A percentile compares a stretch with the other conserved stretches of the same genome.
phyloP scores from a whole-genome alignment of 2,888 invertebrate species.

The Aricia artaxerxes region DNA sequence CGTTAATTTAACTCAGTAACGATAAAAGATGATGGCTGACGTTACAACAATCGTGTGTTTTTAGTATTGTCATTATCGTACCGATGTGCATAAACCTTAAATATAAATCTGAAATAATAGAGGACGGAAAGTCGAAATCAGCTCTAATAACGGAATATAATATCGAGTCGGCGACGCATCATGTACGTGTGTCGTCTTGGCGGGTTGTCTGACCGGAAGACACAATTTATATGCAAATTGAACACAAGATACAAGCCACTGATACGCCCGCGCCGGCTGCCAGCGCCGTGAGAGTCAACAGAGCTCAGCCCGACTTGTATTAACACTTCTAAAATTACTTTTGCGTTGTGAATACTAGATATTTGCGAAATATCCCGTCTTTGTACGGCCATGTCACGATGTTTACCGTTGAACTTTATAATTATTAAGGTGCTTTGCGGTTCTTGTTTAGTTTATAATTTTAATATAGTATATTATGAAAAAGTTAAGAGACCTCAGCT shows the following conservation, averaged over 20 bases:
- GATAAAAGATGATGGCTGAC: slow-evolving; percentile 56
- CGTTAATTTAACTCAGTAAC: slow-evolving; percentile 74
- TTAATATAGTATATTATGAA: background rate
- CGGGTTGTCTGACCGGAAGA: slow-evolving; percentile 73
- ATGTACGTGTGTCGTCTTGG: slow-evolving; percentile 73
- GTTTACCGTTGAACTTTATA: slow-evolving; percentile 10
- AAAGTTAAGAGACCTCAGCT: no score
- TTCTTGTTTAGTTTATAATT: slow-evolving; percentile 21
- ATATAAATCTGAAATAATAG: background rate
- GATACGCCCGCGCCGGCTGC: slow-evolving; percentile 54
- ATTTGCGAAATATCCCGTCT: slow-evolving; percentile 46
- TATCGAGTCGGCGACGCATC: slow-evolving; percentile 51
- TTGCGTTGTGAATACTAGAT: slow-evolving; percentile 53
- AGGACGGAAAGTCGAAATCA: background rate
- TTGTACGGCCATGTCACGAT: slow-evolving; percentile 15
- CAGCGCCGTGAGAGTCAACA: slow-evolving; percentile 45
- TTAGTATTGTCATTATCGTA: slow-evolving; percentile 4
- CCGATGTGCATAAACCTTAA: background rate
- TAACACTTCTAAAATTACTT: slow-evolving; percentile 73
- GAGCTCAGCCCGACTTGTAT: slow-evolving; percentile 52
- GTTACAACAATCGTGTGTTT: slow-evolving; percentile 42
- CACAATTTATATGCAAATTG: slow-evolving; percentile 81
- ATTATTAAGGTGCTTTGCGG: background rate
- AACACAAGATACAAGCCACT: slow-evolving; percentile 72
- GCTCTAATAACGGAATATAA: slow-evolving; percentile 55